These are phyloP conservation scores for Ophioninae sp. DNA, from an alignment of 2,888 invertebrate genomes.

Conservation along the genomic window DNA sequence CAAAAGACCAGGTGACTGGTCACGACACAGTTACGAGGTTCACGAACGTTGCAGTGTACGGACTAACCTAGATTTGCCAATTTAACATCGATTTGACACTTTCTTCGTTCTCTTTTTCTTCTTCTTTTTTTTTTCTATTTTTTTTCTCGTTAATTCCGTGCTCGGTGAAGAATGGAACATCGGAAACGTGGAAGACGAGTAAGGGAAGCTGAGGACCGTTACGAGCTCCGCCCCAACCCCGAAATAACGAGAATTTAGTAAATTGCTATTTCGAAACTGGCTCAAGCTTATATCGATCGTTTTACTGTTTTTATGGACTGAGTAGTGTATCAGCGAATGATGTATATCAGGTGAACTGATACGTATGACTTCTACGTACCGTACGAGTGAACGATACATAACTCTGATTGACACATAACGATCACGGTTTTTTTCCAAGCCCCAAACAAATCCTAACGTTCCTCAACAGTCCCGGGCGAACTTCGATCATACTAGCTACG, in stretches of 20 bases:
- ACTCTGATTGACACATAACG: no score
- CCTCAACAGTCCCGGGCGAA: no score
- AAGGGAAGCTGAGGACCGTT: no score
- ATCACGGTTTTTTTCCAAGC: no score
- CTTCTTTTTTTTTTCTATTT: no score
- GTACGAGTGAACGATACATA: no score
- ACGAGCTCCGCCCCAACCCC: not conserved
- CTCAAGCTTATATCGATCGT: not conserved
- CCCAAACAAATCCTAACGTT: no score
- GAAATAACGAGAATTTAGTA: not conserved
- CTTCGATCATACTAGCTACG: no score
- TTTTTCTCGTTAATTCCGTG: not conserved
- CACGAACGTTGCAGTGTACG: not conserved
- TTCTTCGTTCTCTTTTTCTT: no score
- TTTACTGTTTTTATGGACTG: not conserved
- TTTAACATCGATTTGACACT: not conserved
- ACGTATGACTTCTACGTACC: no score
- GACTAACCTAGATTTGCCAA: not conserved
- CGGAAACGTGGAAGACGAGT: no score
- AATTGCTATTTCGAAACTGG: not conserved
- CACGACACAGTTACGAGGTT: not conserved
- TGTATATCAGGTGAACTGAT: not conserved
- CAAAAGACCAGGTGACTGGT: not conserved
- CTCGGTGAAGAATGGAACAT: not conserved
- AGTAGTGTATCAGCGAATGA: not conserved